Evolutionary conservation across 2,113 vertebrate genomes (phyloP).

Genomic region (Montifringilla adamsi): DNA sequence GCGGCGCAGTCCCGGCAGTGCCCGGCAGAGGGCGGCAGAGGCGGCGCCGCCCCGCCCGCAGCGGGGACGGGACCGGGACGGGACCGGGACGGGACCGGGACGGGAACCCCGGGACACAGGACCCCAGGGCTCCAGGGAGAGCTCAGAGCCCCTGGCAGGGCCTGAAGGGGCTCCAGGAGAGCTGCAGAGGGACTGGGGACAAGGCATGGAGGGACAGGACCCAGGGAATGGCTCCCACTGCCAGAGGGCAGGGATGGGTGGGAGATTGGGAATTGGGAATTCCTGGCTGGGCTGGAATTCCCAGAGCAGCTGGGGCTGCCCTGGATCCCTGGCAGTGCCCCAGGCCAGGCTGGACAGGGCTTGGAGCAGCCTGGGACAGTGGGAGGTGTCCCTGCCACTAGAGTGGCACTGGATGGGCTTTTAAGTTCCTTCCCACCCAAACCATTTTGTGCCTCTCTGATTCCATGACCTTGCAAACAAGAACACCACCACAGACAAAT

Average conservation of each 20-base stretch:
- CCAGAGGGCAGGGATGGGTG: no score
- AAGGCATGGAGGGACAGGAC: background rate
- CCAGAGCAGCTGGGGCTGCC: background rate
- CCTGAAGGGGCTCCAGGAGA: background rate
- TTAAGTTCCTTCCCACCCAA: background rate
- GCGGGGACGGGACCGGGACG: background rate
- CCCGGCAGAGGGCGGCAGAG: background rate
- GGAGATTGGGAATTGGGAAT: no score
- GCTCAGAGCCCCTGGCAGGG: background rate
- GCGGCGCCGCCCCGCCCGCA: no score
- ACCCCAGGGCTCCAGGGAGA: background rate
- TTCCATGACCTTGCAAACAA: accelerated
- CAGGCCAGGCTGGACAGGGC: background rate
- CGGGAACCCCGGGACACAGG: no score
- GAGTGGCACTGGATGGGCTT: background rate
- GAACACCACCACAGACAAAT: accelerated
- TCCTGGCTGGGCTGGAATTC: no score
- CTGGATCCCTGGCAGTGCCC: background rate
- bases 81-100: no score
- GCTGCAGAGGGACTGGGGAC: background rate
- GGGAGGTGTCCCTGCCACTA: accelerated
- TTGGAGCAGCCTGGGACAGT: background rate
- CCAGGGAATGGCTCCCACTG: background rate
- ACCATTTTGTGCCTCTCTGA: accelerated
- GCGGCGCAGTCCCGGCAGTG: background rate